Base-by-base conservation (phyloP, 2,113 vertebrate genomes). In the Mugil cephalus region DNA sequence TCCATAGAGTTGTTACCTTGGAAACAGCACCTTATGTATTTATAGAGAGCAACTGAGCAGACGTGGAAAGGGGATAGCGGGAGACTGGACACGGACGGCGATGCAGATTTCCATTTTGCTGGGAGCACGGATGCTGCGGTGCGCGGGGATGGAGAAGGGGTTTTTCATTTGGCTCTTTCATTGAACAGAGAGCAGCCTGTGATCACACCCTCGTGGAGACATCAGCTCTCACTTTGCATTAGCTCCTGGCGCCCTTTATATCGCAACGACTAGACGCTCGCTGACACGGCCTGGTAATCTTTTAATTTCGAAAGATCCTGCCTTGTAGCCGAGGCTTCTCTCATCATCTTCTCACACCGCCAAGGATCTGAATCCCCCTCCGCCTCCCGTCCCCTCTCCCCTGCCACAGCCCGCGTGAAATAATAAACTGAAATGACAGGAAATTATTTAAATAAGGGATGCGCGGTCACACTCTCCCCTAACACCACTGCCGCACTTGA, bases 1-100 rank as follows among this genome's bases (percentile, higher is more conserved):
- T 93, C 93, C 70, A 79, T 71, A 75, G 93, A 92, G 84, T 87
- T 80, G 93, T 95, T 94, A 93, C 93, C 94, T 89, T 93, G 93
- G 94, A 92, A 95, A 95, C 94, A 82, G 89, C 87, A 91, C 88
- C 87, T 92, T 91, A 89, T 90, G 91, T 93, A 93, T 93, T 94
- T 92, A 91, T 93, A 93, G 90, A 84, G 86, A 78, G 79, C 19
- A 58, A 77, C 73, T 68, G 84, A 76, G 77, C 9, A 85, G 79
- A 83, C 30, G 51, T 18, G 68, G 74, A 59, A 40, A 72, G 48
- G 45, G 38, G 46, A 71, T 68, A 52, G 64, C 69, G 12, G 35
- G 47, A 69, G 68, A 76, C 36, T 30, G 59, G 78, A 74, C 75
- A 42, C 1, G 48, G 74, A 45, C 42, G 45, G 36, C 63, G 73